phyloP scores from a whole-genome alignment of 2,888 invertebrate genomes.

The Luffia ferchaultella region DNA sequence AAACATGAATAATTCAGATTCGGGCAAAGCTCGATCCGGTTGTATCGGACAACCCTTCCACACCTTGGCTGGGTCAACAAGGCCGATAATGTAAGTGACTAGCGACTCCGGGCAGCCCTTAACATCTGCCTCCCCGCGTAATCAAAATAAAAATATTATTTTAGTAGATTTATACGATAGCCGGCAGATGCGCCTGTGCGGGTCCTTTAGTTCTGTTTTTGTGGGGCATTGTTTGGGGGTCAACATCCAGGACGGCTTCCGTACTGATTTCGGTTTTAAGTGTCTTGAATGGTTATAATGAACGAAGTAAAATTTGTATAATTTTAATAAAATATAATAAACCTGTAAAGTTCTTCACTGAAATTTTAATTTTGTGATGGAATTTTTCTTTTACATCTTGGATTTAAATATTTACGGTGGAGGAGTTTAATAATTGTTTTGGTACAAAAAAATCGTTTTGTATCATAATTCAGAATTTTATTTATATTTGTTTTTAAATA shows the following conservation, averaged over 20 bases:
- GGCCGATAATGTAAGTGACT: slow-evolving; percentile 33
- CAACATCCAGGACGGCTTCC: slow-evolving; percentile 53
- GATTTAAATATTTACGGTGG: no score
- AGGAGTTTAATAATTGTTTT: no score
- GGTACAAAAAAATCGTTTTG: no score
- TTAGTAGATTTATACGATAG: slow-evolving; percentile 64
- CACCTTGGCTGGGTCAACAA: not conserved
- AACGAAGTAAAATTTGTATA: no score
- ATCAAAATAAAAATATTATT: slow-evolving; percentile 66
- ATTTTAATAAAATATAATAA: no score
- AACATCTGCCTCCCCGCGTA: slow-evolving; percentile 61
- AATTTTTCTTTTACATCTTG: no score
- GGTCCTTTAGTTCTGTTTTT: slow-evolving; percentile 47
- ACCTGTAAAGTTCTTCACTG: no score
- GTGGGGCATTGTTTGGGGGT: slow-evolving; percentile 54
- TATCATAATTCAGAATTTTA: no score
- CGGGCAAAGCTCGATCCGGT: not conserved
- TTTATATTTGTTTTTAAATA: no score
- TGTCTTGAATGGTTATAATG: no score
- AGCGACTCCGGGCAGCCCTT: slow-evolving; percentile 45
- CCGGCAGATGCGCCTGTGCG: slow-evolving; percentile 53
- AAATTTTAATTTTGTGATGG: no score
- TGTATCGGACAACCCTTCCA: not conserved
- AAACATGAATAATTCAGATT: not conserved
- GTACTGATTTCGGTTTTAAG: slow-evolving; percentile 29